These are phyloP conservation scores for Aurelia sp. DNA, from an alignment of 30 jellyfish, hydroid and myxozoan genomes.

Conservation along the genomic window DNA sequence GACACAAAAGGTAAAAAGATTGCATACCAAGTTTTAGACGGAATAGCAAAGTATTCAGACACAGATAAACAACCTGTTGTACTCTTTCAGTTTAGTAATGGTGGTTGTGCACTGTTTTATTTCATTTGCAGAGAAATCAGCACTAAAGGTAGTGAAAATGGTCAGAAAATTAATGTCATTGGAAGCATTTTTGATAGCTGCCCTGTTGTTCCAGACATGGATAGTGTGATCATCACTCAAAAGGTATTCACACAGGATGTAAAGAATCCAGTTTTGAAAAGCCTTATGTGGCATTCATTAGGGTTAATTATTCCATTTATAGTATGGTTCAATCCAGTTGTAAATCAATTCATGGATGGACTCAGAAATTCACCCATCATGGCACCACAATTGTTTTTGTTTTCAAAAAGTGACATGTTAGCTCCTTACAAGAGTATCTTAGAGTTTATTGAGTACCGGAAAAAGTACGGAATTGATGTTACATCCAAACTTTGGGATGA, in stretches of 20 bases:
- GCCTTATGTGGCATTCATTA: conserved; percentile 16
- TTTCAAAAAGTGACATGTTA: conserved; percentile 64
- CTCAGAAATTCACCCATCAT: conserved; percentile 50
- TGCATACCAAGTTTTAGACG: conserved; percentile 32
- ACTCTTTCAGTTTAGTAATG: conserved; percentile 74
- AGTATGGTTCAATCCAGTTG: conserved; percentile 66
- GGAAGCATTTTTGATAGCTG: conserved; percentile 92
- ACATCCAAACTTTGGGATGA: conserved; percentile 58
- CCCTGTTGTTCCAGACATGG: conserved; percentile 81
- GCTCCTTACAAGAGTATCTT: conserved; percentile 80
- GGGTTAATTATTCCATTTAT: conserved; percentile 28
- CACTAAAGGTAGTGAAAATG: not conserved
- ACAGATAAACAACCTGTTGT: conserved; percentile 35
- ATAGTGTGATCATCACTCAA: conserved; percentile 59
- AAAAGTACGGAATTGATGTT: conserved; percentile 49
- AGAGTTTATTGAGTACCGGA: conserved; percentile 61
- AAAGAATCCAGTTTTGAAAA: conserved; percentile 27
- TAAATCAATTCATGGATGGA: conserved; percentile 47
- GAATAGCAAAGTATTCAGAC: conserved; percentile 13
- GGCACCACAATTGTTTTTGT: conserved; percentile 79
- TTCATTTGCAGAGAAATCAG: conserved; percentile 33
- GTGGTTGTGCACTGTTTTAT: conserved; percentile 75
- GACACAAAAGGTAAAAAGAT: conserved; percentile 60
- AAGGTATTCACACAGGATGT: conserved; percentile 48
- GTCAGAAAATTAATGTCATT: conserved; percentile 5